Evolutionary conservation across 2,797 vertebrate species (phyloP), one percentile per base, ranked within the genome.

Genomic region (Hippoglossus hippoglossus): DNA sequence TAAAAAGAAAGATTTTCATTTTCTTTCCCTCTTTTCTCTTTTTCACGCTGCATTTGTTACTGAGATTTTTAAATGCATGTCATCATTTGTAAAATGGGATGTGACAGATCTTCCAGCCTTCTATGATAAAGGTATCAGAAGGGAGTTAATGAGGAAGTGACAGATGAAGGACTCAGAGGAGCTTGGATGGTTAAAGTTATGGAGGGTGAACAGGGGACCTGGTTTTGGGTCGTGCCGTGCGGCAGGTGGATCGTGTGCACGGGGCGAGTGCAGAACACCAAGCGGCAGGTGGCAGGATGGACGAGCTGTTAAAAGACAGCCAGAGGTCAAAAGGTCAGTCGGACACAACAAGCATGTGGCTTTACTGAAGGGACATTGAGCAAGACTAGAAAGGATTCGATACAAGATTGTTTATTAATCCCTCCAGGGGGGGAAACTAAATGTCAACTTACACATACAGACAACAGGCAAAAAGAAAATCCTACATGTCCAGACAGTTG

Each of bases 1-100:
- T 8, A 58, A 15, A 73, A 54, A 73, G 51, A 13, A 51, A 16
- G n/a, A 77, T 44, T 52, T 34, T 61, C 56, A 62, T 58, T 61
- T 66, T 1, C 21, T 26, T 46, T 8, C 22, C 31, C 28, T 18
- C 7, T 25, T 8, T 52, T 57, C 39, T 67, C 16, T 64, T 21
- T 64, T 19, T 19, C 55, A 26, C 21, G 9, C 18, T 47, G 7
- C 1, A 39, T 34, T 31, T 58, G 44, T 26, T 49, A 6, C 18
- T 44, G 6, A 46, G 1, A 24, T 10, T 63, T 19, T 2, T 47
- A 28, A 57, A 47, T 36, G 22, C 9, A 21, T 36, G 5, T 49
- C 10, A 47, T 36, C n/a, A 31, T 62, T 47, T 28, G 6, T 16
- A 22, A 6, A 65, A 7, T 73, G 13, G 24, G 49, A 66, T 64